A percentile compares a stretch with the other conserved stretches of the same genome.
phyloP scores from a whole-genome alignment of 2,113 vertebrate genomes.

The Pterocles burchelli region DNA sequence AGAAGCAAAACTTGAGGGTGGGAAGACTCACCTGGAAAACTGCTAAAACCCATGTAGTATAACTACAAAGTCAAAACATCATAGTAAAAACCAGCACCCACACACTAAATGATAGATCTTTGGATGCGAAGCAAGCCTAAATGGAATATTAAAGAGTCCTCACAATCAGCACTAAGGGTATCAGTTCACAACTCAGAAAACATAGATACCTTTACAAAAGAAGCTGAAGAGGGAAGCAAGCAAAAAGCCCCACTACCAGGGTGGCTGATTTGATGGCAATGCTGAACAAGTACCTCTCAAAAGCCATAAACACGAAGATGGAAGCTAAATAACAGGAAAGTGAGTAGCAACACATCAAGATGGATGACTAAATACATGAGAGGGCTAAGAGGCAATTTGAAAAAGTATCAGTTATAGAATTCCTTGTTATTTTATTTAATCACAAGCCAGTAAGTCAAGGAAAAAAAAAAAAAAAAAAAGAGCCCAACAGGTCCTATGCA shows the following conservation, averaged over 20 bases:
- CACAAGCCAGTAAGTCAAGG: background rate
- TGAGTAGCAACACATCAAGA: background rate
- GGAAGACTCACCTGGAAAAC: slow-evolving; percentile 3
- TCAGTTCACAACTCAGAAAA: background rate
- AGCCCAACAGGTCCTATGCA: rapidly evolving
- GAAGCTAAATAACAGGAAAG: background rate
- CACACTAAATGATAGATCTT: background rate
- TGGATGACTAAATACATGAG: background rate
- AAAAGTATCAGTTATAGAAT: background rate
- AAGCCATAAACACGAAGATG: background rate
- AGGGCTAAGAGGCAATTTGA: background rate
- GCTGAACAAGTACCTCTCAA: background rate
- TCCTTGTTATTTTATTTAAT: background rate
- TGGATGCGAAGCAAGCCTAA: background rate
- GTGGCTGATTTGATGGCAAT: background rate
- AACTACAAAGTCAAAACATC: background rate
- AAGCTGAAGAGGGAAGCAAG: background rate
- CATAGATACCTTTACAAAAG: background rate
- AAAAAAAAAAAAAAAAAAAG: background rate
- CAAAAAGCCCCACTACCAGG: background rate
- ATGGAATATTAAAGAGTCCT: background rate
- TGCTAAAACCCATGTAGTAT: background rate
- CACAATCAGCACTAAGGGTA: background rate
- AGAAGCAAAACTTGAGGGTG: background rate
- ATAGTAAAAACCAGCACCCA: background rate